Percentiles rank a stretch among this genome's conserved stretches.
Evolutionary conservation across 2,113 vertebrate genomes (phyloP).

Genomic region (human): GRCh38 chr5:52980501-52981000

Average conservation of each 20-base stretch:
- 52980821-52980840: not conserved
- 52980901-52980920: not conserved
- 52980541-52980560: not conserved
- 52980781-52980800: not conserved
- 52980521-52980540: not conserved
- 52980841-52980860: not conserved
- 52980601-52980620: not conserved
- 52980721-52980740: not conserved
- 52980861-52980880: not conserved
- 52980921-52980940: not conserved
- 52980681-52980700: not conserved
- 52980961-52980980: not conserved
- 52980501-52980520: not conserved
- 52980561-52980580: not conserved
- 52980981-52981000: not conserved
- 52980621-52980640: not conserved
- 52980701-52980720: not conserved
- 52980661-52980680: not conserved
- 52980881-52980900: not conserved
- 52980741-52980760: not conserved
- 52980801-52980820: not conserved
- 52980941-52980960: not conserved
- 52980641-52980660: not conserved
- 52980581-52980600: not conserved
- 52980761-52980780: not conserved